phyloP scores from a whole-genome alignment of 2,797 vertebrate genomes.

The Lateolabrax maculatus region DNA sequence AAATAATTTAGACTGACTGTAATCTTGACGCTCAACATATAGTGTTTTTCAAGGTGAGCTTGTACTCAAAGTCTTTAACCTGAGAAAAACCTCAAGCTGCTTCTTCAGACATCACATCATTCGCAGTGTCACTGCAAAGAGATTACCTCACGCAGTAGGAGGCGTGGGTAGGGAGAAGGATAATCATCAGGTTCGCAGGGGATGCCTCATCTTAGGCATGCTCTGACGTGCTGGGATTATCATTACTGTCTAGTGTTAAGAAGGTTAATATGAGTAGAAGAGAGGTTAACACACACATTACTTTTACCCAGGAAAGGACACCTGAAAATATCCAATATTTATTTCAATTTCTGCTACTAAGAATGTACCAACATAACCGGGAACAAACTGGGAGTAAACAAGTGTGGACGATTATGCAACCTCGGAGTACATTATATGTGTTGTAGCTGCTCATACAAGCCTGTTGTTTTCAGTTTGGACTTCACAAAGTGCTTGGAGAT shows the following conservation, averaged over 20 bases:
- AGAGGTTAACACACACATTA: conserved; percentile 11
- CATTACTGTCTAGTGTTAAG: conserved; percentile 25
- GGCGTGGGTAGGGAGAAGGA: conserved; percentile 30
- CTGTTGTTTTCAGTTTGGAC: not conserved
- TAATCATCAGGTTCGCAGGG: conserved; percentile 54
- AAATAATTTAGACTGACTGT: not conserved
- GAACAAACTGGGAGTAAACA: not conserved
- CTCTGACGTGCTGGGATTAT: conserved; percentile 45
- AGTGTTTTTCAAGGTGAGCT: conserved; percentile 15
- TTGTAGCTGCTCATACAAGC: not conserved
- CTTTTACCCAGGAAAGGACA: not conserved
- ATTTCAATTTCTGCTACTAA: not conserved
- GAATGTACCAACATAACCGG: not conserved
- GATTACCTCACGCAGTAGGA: conserved; percentile 51
- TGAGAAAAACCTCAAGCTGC: conserved; percentile 34
- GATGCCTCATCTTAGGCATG: conserved; percentile 27
- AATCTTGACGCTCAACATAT: not conserved
- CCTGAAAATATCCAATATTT: not conserved
- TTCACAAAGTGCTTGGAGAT: not conserved
- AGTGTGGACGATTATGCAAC: not conserved
- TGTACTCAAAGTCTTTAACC: not conserved
- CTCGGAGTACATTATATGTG: not conserved
- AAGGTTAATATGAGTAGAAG: conserved; percentile 42
- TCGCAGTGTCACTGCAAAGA: conserved; percentile 27
- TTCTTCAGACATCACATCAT: conserved; percentile 56